Base-by-base conservation (phyloP, 1,140 invertebrate genomes). In the Pogonomyrmex californicus region DNA sequence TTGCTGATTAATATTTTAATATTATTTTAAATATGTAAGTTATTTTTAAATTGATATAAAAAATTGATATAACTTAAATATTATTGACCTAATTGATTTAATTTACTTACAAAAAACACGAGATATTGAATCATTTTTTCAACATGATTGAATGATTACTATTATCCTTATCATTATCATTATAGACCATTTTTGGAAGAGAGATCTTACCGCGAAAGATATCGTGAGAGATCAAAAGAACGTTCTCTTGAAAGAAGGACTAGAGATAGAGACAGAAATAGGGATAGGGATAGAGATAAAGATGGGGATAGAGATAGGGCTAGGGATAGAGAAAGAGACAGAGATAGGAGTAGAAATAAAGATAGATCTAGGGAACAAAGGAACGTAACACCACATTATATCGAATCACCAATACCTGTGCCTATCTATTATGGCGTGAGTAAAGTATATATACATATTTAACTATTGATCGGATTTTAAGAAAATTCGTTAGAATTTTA, bases 351-450 rank as follows among this genome's bases (percentile, higher is more conserved):
- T 0, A 66, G 41, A 1, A 73, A 87, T 68, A 85, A 54, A 49
- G 49, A 73, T 65, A 79, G 79, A 58, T 87, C 81, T 7, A 91
- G 88, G 44, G 86, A 91, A 41, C 58, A 54, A 77, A 86, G 85
- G 10, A 30, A 89, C n/a, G 12, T 65, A 44, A 30, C 87, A 14
- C 44, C 71, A 1, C 87, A 81, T 63, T 91, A 88, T 33, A 75
- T 90, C 0, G 81, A 92, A 36, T 86, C 86, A 9, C 87, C 86
- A 30, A 81, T 92, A 41, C 88, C 88, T 17, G 86, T 92, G 75
- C 90, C 91, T 9, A 47, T 92, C 41, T 92, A 90, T 78, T 92
- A 91, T 49, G 77, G 89, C 5, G 91, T 92, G 51, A 77, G 86
- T 86, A 73, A 41, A 60, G 4, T 49, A 56, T 51, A 23, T 54